Conservation (phyloP, 37 sponge, comb jelly and placozoan species). For the Agelas oroides region DNA sequence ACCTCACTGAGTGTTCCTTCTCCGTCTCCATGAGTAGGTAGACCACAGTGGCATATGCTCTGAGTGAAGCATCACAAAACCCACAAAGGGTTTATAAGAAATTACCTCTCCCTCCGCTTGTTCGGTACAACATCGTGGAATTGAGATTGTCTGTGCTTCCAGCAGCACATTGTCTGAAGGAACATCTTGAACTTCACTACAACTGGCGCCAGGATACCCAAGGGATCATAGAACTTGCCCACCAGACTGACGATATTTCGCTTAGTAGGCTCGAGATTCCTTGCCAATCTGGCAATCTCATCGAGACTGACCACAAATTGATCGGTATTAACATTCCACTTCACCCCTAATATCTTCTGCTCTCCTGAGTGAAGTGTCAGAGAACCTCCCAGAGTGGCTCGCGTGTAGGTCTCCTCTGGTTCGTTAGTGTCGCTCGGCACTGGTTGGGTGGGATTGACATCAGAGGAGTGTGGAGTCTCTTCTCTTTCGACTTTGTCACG, state of each 20-base stretch:
- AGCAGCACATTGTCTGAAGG: slow-evolving; percentile 3
- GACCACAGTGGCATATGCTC: slow-evolving; percentile 35
- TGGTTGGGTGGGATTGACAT: background rate
- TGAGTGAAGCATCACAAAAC: slow-evolving; percentile 23
- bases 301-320: background rate
- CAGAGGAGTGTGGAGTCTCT: background rate
- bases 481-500: too few species aligned
- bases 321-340: background rate
- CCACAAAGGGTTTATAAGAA: background rate
- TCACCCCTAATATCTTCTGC: slow-evolving; percentile 4
- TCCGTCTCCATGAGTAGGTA: background rate
- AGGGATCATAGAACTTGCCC: slow-evolving; percentile 27
- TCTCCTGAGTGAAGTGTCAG: background rate
- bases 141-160: background rate
- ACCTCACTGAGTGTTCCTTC: background rate
- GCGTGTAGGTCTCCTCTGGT: slow-evolving; percentile 15
- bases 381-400: background rate
- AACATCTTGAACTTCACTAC: slow-evolving; percentile 6
- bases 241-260: slow-evolving; percentile 8
- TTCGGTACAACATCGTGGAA: slow-evolving; percentile 24
- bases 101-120: background rate
- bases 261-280: slow-evolving; percentile 7
- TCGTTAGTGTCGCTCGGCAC: background rate
- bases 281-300: background rate
- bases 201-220: slow-evolving; percentile 12